Base-by-base conservation (phyloP, 1,140 invertebrate genomes). In the Drosophila jambulina region DNA sequence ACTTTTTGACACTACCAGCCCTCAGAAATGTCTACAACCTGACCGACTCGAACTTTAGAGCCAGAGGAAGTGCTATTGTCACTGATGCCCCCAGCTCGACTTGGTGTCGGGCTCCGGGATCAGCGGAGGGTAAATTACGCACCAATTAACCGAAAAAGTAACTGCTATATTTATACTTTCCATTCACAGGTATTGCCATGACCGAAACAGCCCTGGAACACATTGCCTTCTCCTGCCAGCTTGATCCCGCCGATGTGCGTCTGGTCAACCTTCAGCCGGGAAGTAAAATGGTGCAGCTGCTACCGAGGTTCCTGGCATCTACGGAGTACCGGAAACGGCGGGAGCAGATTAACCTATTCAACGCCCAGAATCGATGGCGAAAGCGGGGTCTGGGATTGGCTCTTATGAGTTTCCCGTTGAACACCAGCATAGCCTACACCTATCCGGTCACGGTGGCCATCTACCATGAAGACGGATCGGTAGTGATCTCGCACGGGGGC, bases 181-280 rank as follows among this genome's bases (percentile, higher is more conserved):
- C 1, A 90, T 94, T 3, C 95, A 0, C 96, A 94, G 95, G 91
- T 29, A 88, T 96, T 15, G 94, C 94, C 4, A 93, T 95, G 82
- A 95, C 95, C 34, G 97, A 98, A 92, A 94, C 93, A 21, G 94
- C 97, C 12, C 95, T 98, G 94, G 97, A 98, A 77, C 96, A 97
- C 84, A 96, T 98, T 67, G 95, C 96, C 1, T 94, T 94, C 54
- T 93, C 91, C 27, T 77, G 96, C 7, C 93, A 94, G 13, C 94
- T 95, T 71, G 96, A 98, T 93, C 95, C 97, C 0, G 67, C 95
- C 4, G 94, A 96, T 49, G 94, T 97, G 0, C 93, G 95, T 60
- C 61, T 95, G 21, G 92, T 92, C 2, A 97, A 97, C 88, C 94
- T 97, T 62, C 61, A 91, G 2, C 83, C 93, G 13, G 92, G 93